phyloP scores from a whole-genome alignment of 1,140 invertebrate species.

The Rhagoletis zephyria region DNA sequence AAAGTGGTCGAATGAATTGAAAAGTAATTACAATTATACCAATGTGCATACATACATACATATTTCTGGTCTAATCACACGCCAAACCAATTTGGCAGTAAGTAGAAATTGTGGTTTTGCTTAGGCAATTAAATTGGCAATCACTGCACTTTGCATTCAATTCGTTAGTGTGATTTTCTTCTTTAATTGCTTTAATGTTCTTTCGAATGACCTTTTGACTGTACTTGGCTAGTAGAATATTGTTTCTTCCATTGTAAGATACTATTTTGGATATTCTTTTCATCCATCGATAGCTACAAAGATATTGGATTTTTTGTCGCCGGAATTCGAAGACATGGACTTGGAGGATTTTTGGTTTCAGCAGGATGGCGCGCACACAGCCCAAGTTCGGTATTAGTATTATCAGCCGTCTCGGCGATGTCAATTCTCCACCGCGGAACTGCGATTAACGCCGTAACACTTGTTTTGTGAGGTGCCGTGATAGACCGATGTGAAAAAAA shows the following conservation, averaged over 20 bases:
- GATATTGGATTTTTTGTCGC: no score
- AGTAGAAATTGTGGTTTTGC: neutral
- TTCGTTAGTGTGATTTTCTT: neutral
- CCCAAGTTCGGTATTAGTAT: no score
- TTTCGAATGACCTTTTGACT: neutral
- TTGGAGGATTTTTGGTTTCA: no score
- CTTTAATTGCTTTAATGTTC: slow-evolving; percentile 28
- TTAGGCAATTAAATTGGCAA: neutral
- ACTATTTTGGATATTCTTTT: no score
- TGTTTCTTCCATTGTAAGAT: neutral
- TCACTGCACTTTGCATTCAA: neutral
- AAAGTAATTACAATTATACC: slow-evolving; percentile 15
- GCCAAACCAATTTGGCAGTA: neutral
- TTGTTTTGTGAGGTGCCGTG: no score
- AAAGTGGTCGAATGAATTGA: neutral
- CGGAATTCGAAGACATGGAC: no score
- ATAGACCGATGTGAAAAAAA: no score
- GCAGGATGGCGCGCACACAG: no score
- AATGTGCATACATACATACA: neutral
- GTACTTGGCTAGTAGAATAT: neutral
- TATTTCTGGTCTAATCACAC: neutral
- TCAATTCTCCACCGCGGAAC: no score
- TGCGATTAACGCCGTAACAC: no score
- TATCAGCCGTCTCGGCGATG: no score
- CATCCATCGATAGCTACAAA: no score